Evolutionary conservation across 2,797 vertebrate species (phyloP), one percentile per base, ranked within the genome.

Genomic region (Falco columbarius): DNA sequence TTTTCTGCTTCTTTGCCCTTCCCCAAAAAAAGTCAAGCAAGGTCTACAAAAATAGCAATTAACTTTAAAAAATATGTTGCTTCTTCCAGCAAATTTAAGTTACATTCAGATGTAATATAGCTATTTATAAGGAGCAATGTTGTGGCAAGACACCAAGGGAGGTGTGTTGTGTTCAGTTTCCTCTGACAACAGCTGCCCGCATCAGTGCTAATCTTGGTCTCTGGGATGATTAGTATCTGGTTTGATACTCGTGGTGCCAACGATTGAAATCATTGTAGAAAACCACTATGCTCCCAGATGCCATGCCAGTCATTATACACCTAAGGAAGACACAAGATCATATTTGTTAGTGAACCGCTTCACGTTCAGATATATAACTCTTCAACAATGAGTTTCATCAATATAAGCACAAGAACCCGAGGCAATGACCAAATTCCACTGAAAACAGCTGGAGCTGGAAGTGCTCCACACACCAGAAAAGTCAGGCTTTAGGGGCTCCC

Each of bases 241-340:
- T 99, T 90, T 99, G 99, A 98, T 99, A 99, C 97, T 99, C 99
- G 0, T 99, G 99, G 93, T 99, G 99, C 99, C 99, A 99, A 85
- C 99, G 98, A 97, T 99, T 99, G 97, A 99, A 99, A 96, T 99
- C 99, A 11, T 99, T 99, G 98, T 99, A 99, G 98, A 99, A 99
- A 79, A 99, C 99, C n/a, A 99, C 99, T 47, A 99, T 99, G 97
- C 99, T 99, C 54, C 99, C 99, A 0, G 99, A 99, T 0, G 99
- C 99, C 99, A 99, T 99, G 90, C 99, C 99, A 0, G 99, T 99
- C 94, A 99, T 99, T 96, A 99, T 98, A 94, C 99, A 99, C 98
- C 99, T 99, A 86, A 11, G 81, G 58, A 81, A 90, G 77, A 71
- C 59, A 92, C 29, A 81, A 75, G 10, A 77, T 24, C 36, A 6